These are phyloP conservation scores for Oegoconia quadripuncta DNA, from an alignment of 2,888 invertebrate species.

Conservation along the genomic window DNA sequence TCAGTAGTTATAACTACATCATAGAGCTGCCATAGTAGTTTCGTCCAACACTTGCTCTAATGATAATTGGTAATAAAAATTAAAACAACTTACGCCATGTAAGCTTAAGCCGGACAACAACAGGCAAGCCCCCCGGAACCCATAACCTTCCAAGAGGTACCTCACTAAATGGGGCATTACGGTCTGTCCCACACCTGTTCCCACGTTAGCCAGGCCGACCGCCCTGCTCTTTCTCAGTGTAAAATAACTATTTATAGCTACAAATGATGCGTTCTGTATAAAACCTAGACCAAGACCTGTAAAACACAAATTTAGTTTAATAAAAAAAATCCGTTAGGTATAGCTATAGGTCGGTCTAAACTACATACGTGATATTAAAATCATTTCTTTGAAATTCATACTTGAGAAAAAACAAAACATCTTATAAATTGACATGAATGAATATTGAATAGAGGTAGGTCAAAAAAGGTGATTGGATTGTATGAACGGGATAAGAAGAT, in stretches of 20 bases:
- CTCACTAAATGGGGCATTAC: slow-evolving; percentile 85
- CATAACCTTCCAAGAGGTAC: slow-evolving; percentile 81
- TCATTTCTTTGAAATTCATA: no score
- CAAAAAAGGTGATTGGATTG: no score
- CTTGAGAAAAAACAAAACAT: no score
- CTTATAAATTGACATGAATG: no score
- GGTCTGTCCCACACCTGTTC: slow-evolving; percentile 87
- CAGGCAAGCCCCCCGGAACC: slow-evolving; percentile 81
- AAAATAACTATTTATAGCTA: slow-evolving; percentile 86
- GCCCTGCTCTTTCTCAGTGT: slow-evolving; percentile 83
- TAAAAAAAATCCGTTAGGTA: not conserved
- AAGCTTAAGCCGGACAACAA: slow-evolving; percentile 82
- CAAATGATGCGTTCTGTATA: slow-evolving; percentile 84
- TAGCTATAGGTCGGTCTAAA: no score
- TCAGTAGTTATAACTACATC: no score
- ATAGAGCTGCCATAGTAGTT: no score
- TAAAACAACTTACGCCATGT: slow-evolving; percentile 78
- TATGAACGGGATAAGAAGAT: no score
- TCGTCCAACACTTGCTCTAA: slow-evolving; percentile 1
- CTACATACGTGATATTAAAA: no score
- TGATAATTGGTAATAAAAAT: not conserved
- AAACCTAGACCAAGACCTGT: slow-evolving; percentile 84
- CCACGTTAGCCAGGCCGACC: slow-evolving; percentile 87
- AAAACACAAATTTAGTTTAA: slow-evolving; percentile 22
- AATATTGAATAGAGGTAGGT: no score